Base-by-base conservation (phyloP, 23 tunicate species). In the Diplosoma virens region DNA sequence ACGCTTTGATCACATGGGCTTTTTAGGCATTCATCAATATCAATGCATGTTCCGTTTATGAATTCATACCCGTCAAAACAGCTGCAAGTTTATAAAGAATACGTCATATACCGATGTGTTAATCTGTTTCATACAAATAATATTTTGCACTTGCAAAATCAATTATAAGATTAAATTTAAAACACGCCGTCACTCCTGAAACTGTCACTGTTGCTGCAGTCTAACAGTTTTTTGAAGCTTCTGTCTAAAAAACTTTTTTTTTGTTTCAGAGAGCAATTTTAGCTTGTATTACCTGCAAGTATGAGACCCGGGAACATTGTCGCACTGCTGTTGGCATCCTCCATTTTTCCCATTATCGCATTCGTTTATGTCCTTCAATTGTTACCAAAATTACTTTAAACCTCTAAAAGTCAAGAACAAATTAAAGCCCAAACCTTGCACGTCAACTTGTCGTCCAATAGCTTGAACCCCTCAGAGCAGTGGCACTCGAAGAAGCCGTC, bases 321-420 rank as follows among this genome's bases (percentile, higher is more conserved):
- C 79, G 47, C 97, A 90, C 27, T 73, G 47, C 41, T 90, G 97
- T 58, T 79, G 67, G 66, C 97, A 90, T 14, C 80, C 81, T 2
- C 84, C 81, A 48, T 83, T 82, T 18, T 47, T 47, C 3, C 41
- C 35, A 6, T 71, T 41, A 47, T 58, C 54, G 37, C 97, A 90
- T 71, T 90, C 97, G 74, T 90, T 71, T 0, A 79, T 83, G 33
- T 90, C 97, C 97, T 90, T 66, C 3, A 78, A 16, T 17, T 25
- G 50, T 17, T 30, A 11, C 71, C 32, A 17, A 30, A 6, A 17
- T 24, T 16, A 20, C 4, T 3, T 33, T n/a, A 69, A 36, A 69
- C 34, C 3, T 9, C 76, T 7, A 33, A 41, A 41, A 9, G 14
- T 7, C 50, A 41, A 41, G n/a, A n/a, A n/a, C n/a, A n/a, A n/a